phyloP scores from a whole-genome alignment of 2,113 vertebrate genomes.

The Myotis lucifugus region DNA sequence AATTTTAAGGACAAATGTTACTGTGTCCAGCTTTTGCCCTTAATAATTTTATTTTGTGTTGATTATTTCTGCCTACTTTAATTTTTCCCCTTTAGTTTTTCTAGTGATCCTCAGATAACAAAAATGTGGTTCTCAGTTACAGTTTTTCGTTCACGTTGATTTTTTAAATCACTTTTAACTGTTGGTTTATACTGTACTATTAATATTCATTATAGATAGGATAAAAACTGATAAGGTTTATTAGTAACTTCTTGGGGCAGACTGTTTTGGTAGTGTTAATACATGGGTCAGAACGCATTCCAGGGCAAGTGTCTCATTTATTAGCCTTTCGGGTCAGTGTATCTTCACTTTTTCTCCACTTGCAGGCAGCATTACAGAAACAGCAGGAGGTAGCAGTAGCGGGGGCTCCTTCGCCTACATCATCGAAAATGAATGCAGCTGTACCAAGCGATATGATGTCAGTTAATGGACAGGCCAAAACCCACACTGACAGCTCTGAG shows the following conservation, averaged over 20 bases:
- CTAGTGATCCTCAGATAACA: neutral
- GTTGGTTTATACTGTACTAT: neutral
- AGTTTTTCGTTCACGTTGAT: neutral
- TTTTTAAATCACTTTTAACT: neutral
- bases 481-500: slow-evolving; percentile 89
- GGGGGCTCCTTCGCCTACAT: slow-evolving; percentile 81
- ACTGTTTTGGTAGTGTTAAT: neutral
- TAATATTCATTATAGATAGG: neutral
- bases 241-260: neutral
- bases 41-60: slow-evolving; percentile 29
- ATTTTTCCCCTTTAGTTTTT: slow-evolving; percentile 33
- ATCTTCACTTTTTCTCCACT: slow-evolving; percentile 54
- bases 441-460: slow-evolving; percentile 86
- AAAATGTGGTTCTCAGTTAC: neutral
- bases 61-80: slow-evolving; percentile 26
- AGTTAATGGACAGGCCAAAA: slow-evolving; percentile 92
- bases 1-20: slow-evolving; percentile 15
- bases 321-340: neutral
- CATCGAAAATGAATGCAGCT: slow-evolving; percentile 81
- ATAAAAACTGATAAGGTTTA: slow-evolving; percentile 15
- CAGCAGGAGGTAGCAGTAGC: slow-evolving; percentile 88
- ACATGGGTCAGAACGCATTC: neutral
- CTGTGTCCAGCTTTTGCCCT: slow-evolving; percentile 20
- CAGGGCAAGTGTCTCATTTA: neutral
- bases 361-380: slow-evolving; percentile 95